A percentile compares a stretch with the other conserved stretches of the same genome.
Evolutionary conservation across 2,797 vertebrate genomes (phyloP).

Genomic region (Xenentodon cancila): DNA sequence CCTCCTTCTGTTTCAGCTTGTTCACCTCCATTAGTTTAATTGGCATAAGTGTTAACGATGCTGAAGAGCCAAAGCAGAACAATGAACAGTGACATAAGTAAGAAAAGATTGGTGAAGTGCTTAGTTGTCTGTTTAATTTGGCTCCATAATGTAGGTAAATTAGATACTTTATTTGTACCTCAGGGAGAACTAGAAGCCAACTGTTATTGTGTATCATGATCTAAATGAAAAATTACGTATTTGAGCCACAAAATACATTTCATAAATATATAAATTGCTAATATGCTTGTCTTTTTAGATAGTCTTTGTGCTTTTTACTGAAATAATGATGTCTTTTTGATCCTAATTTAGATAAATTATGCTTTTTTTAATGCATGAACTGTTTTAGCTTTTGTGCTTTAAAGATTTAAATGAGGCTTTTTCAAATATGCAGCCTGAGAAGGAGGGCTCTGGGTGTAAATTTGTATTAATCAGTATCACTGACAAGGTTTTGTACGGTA

Average conservation of each 20-base stretch:
- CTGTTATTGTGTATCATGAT: conserved; percentile 15
- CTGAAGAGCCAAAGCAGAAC: conserved; percentile 46
- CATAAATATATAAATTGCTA: neutral
- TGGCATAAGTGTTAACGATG: conserved; percentile 57
- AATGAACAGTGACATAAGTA: conserved; percentile 36
- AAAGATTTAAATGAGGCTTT: conserved; percentile 13
- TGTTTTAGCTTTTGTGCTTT: conserved; percentile 11
- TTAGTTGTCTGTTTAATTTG: conserved; percentile 45
- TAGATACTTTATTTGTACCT: conserved; percentile 27
- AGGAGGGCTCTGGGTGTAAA: too few relatives aligned
- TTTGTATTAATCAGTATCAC: too few relatives aligned
- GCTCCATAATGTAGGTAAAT: conserved; percentile 42
- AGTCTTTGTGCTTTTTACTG: neutral
- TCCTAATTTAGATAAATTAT: conserved; percentile 4
- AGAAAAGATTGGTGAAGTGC: conserved; percentile 12
- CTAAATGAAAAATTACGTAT: neutral
- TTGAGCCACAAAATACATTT: neutral
- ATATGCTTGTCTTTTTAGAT: neutral
- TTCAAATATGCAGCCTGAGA: conserved; percentile 7
- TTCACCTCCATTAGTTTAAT: conserved; percentile 51
- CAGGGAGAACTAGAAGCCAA: conserved; percentile 21
- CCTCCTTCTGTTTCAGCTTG: conserved; percentile 28
- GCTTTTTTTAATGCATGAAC: conserved; percentile 4
- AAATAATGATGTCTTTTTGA: conserved; percentile 1
- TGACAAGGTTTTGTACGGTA: too few relatives aligned